Base-by-base conservation (phyloP, 2,888 invertebrate species). In the Eupithecia centaureata region DNA sequence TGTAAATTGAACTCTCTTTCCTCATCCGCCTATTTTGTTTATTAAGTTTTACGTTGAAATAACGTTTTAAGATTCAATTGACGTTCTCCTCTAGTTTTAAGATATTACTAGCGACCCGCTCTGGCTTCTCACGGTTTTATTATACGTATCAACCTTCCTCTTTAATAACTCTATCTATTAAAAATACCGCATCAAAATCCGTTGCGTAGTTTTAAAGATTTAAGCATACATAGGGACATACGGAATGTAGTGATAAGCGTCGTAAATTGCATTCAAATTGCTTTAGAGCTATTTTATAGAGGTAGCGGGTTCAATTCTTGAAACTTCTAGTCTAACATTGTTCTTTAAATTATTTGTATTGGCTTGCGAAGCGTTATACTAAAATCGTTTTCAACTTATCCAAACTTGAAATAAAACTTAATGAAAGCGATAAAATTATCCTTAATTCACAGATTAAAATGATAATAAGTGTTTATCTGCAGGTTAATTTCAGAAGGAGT, bases 401-500 rank as follows among this genome's bases (percentile, higher is more conserved):
- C 18, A 42, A 8, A 1, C 8, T 8, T n/a, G 38, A 42, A 2
- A 42, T 10, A 42, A 10, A 42, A 8, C 10, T 42, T 38, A 5
- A 18, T 42, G 3, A 47, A 22, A 47, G 22, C 22, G 4, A 10
- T 47, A 47, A 47, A 22, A 47, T 12, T 22, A 47, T 47, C 22
- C 18, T 8, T n/a, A n/a, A 30, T 28, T 54, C 5, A 54, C n/a
- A 54, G 28, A 30, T 54, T n/a, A n/a, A 54, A 30, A n/a, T 28
- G 54, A 56, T 61, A 63, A 65, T 65, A 68, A 59, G 42, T 69
- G 72, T 70, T 67, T 8, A 74, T 74, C 71, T 73, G 71, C 77
- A 83, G 80, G 79, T 82, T 76, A 83, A 82, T 81, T 79, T 80
- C 74, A 77, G 76, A 74, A 78, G 77, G 73, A 77, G 57, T 70